Evolutionary conservation across 2,797 vertebrate species (phyloP), one percentile per base, ranked within the genome.

Genomic region (Manis javanica): DNA sequence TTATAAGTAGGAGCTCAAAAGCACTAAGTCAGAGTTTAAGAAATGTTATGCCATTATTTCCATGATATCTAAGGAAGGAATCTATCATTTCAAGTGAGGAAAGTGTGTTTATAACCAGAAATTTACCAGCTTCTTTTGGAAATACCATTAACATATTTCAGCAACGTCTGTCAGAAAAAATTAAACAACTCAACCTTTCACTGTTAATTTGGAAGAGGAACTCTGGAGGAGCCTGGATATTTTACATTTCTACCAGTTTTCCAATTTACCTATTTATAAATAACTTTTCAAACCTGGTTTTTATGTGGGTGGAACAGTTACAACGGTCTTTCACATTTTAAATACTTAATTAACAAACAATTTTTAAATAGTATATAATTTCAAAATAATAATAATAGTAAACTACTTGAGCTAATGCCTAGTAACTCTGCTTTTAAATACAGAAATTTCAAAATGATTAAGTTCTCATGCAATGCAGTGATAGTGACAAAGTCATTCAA

Each of bases 191-290:
- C 42, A 75, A 39, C 8, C 1, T 53, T 92, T 87, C 51, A 66
- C 13, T 90, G 2, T 87, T 79, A 81, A 68, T 51, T 63, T 90
- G 68, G 94, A 96, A 95, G 39, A 92, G 5, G 72, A 51, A 14
- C 14, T 89, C 66, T 87, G 24, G 23, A 75, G 26, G 46, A 91
- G 23, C 18, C 34, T 87, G 31, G 19, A n/a, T 9, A 82, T 61
- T 90, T 94, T 79, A 26, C 5, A 74, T 91, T 89, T 82, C 4
- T 88, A 64, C 4, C 2, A 77, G n/a, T 64, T 93, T 92, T 39
- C 34, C 12, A 74, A 87, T 57, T 95, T 87, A 34, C 12, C 5
- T 72, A 34, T 5, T 91, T 92, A 53, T 49, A 89, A 94, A 71
- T 66, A 24, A 87, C 23, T 81, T 91, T 87, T 61, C 7, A 81